Base-by-base conservation (phyloP, 2,888 invertebrate genomes). In the Hirtodrosophila alboralis region DNA sequence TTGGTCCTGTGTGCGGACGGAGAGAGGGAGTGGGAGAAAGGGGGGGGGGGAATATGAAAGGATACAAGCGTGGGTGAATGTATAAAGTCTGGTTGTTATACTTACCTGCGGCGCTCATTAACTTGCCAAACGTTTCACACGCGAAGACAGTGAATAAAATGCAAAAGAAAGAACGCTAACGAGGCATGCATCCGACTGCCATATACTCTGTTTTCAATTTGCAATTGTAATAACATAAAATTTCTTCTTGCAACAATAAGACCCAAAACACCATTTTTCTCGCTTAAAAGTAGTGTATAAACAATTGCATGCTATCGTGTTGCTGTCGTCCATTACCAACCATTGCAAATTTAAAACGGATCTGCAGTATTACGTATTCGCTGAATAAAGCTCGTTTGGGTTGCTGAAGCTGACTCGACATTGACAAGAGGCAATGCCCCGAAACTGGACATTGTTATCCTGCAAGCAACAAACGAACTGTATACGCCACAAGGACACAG, bases 21-120 rank as follows among this genome's bases (percentile, higher is more conserved):
- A 2, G 9, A 16, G 6, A 14, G 12, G n/a, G 8, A 12, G 21
- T 14, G 27, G 9, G 13, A 14, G 7, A 18, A 18, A 14, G 31
- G 18, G 53, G 49, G 4, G 4, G n/a, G 23, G 13, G 12, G 9
- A 47, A 54, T 4, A 10, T 14, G 18, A 18, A 18, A 3, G 18
- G 31, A 5, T 49, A 5, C 33, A 12, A 6, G n/a, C 40, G 36
- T 28, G 28, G 0, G 18, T 18, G 18, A 18, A 18, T 18, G 18
- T 18, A 5, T 5, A 18, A 4, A 5, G 18, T 18, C 21, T 40
- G 48, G 14, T 23, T 40, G 44, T 31, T 44, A 23, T 18, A 18
- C 18, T 1, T 31, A 30, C 38, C 38, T 48, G 68, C 33, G 38
- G 57, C 54, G 57, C 74, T 75, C 64, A 75, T 67, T 79, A 64